These are phyloP conservation scores for Solea senegalensis DNA, from an alignment of 2,113 vertebrate species.

Conservation along the genomic window DNA sequence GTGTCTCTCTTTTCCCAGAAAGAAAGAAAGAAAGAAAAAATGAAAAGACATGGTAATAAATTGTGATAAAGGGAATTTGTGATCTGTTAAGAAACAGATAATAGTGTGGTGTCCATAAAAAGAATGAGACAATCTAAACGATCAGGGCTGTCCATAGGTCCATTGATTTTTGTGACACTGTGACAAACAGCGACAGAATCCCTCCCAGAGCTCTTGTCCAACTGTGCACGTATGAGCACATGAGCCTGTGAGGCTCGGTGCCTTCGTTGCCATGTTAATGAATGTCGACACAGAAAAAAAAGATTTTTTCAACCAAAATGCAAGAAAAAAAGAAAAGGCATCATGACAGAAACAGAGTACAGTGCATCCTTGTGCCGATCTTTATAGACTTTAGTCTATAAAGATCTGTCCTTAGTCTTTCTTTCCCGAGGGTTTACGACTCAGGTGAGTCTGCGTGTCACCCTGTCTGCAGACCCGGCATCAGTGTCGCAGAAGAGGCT, in stretches of 20 bases:
- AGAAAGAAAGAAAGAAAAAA: not conserved
- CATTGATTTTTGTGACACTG: conserved; percentile 19
- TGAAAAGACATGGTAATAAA: too few relatives aligned
- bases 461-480: conserved; percentile 63
- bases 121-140: conserved; percentile 17
- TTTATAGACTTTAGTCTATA: conserved; percentile 47
- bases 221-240: conserved; percentile 35
- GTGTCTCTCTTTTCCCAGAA: not conserved
- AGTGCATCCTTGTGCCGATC: conserved; percentile 23
- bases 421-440: conserved; percentile 44
- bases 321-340: not conserved
- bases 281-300: conserved; percentile 14
- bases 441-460: conserved; percentile 44
- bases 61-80: not conserved
- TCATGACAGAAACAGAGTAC: not conserved
- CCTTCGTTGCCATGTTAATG: not conserved
- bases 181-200: conserved; percentile 10
- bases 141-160: conserved; percentile 26
- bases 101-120: conserved; percentile 6
- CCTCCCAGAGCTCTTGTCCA: conserved; percentile 28
- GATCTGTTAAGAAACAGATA: not conserved
- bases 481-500: conserved; percentile 98
- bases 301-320: conserved; percentile 5
- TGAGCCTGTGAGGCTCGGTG: conserved; percentile 12
- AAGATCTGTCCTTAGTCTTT: conserved; percentile 35